Evolutionary conservation across 2,797 vertebrate genomes (phyloP).

Genomic region (Hydrolagus colliei): DNA sequence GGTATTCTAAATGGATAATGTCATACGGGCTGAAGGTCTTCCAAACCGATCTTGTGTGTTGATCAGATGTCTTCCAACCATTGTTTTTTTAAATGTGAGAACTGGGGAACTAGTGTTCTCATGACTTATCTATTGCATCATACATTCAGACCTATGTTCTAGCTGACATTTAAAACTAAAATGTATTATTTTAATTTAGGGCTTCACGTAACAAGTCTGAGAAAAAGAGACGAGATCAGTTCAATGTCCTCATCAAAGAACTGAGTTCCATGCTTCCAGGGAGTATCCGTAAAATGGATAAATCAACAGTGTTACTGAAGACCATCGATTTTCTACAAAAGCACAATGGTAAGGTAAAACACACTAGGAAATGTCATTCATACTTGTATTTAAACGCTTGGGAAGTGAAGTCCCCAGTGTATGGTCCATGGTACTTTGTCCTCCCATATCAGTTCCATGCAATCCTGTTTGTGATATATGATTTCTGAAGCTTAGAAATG

Average conservation of each 20-base stretch:
- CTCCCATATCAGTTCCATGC: not conserved
- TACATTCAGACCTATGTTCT: not conserved
- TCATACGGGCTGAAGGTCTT: too few relatives aligned
- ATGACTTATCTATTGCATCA: not conserved
- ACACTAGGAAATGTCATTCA: too few relatives aligned
- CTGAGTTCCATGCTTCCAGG: constrained; percentile 69
- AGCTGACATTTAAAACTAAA: not conserved
- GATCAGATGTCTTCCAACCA: not conserved
- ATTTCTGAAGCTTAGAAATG: not conserved
- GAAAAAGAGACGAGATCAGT: constrained; percentile 71
- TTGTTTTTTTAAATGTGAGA: not conserved
- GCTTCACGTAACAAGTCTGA: constrained; percentile 71
- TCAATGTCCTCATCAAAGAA: constrained; percentile 73
- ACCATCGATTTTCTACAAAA: constrained; percentile 68
- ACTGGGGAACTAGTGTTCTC: not conserved
- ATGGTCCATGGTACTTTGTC: too few relatives aligned
- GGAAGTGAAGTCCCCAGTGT: too few relatives aligned
- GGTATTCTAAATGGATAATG: too few relatives aligned
- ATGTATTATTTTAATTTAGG: constrained; percentile 47
- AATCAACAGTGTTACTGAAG: constrained; percentile 67
- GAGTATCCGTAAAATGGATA: constrained; percentile 66
- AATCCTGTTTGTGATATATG: too few relatives aligned
- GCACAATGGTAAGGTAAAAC: constrained; percentile 57
- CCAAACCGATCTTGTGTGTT: too few relatives aligned
- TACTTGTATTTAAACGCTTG: too few relatives aligned